Conservation (phyloP, 1,140 invertebrate genomes). For the Drosophila tropicalis region DNA sequence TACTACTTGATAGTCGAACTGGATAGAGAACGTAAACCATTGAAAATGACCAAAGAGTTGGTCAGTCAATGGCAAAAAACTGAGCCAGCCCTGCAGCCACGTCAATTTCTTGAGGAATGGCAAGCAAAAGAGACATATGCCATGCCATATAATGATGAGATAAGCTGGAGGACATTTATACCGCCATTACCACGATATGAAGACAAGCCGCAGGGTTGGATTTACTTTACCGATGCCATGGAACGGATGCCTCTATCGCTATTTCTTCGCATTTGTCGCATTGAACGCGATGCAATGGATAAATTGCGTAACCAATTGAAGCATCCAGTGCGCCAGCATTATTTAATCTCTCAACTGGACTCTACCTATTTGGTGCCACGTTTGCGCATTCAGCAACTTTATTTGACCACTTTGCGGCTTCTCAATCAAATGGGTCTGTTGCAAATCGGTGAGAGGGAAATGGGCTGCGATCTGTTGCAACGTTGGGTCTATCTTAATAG, state of each 20-base stretch:
- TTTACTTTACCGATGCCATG: slow-evolving; percentile 89
- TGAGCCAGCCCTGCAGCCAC: slow-evolving; percentile 63
- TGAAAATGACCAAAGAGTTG: slow-evolving; percentile 79
- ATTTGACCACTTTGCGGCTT: slow-evolving; percentile 85
- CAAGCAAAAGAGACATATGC: slow-evolving; percentile 80
- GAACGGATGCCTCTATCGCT: slow-evolving; percentile 89
- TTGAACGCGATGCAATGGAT: slow-evolving; percentile 84
- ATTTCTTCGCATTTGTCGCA: slow-evolving; percentile 88
- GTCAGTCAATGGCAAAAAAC: slow-evolving; percentile 82
- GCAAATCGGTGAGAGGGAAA: slow-evolving; percentile 84
- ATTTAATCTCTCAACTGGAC: slow-evolving; percentile 85
- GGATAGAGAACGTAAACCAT: slow-evolving; percentile 69
- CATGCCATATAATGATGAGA: slow-evolving; percentile 83
- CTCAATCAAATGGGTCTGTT: slow-evolving; percentile 88
- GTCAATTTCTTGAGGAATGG: slow-evolving; percentile 78
- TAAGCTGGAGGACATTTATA: slow-evolving; percentile 90
- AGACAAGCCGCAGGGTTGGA: slow-evolving; percentile 88
- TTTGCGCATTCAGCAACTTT: slow-evolving; percentile 86
- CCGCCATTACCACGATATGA: slow-evolving; percentile 87
- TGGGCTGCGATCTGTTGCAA: slow-evolving; percentile 88
- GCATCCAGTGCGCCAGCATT: slow-evolving; percentile 88
- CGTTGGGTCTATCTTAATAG: slow-evolving; percentile 88
- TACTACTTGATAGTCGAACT: slow-evolving; percentile 88
- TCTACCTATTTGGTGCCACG: slow-evolving; percentile 53
- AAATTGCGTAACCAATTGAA: slow-evolving; percentile 86